A percentile compares a stretch with the other conserved stretches of the same genome.
Evolutionary conservation across 2,888 invertebrate species (phyloP).

Genomic region (Amblyteles armatorius): DNA sequence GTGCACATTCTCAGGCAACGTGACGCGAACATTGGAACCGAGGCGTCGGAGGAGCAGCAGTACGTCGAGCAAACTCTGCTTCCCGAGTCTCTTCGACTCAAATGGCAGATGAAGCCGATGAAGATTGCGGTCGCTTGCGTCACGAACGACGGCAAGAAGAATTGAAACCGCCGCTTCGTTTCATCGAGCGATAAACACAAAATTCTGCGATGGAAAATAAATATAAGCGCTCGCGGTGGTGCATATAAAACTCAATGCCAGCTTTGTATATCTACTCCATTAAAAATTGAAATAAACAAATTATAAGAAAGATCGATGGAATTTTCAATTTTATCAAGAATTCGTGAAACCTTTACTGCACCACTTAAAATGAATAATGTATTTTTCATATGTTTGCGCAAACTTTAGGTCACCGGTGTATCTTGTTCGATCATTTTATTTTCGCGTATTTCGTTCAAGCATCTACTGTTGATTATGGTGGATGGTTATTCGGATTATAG

Average conservation of each 20-base stretch:
- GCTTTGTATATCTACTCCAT: constrained; percentile 12
- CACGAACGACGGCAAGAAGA: constrained; percentile 61
- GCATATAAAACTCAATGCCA: neutral
- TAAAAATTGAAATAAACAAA: neutral
- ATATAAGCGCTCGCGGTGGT: neutral
- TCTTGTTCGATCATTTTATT: no score
- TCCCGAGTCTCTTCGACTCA: constrained; percentile 74
- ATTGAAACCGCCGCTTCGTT: constrained; percentile 46
- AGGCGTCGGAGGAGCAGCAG: constrained; percentile 57
- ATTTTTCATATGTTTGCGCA: neutral
- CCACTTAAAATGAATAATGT: neutral
- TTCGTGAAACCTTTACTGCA: neutral
- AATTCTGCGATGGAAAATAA: constrained; percentile 16
- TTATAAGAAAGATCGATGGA: neutral
- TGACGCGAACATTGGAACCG: constrained; percentile 58
- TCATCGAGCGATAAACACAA: neutral
- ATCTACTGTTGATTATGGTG: no score
- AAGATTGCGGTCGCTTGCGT: constrained; percentile 75
- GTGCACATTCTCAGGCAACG: constrained; percentile 75
- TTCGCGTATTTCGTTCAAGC: no score
- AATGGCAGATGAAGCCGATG: constrained; percentile 76
- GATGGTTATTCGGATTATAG: no score
- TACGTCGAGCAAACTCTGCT: constrained; percentile 70
- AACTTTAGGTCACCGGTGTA: no score
- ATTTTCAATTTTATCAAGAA: neutral